Evolutionary conservation across 2,888 invertebrate species (phyloP).

Genomic region (Allygus modestus): DNA sequence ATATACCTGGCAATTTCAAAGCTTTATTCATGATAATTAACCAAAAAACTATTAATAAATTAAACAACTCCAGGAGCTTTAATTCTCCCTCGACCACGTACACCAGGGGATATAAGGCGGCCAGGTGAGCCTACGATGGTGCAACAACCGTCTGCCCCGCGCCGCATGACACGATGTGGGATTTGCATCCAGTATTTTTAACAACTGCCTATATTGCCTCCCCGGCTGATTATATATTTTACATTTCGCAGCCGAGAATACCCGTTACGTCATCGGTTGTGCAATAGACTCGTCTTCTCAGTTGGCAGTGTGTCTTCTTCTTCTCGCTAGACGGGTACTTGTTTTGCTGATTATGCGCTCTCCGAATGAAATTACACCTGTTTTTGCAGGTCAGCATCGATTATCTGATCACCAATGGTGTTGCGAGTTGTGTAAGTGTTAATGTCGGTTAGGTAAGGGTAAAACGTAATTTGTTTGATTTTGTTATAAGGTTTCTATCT

Average conservation of each 20-base stretch:
- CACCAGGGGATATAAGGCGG: no score
- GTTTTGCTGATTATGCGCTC: constrained; percentile 8
- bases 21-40: no score
- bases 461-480: no score
- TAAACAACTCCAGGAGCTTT: no score
- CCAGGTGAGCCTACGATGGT: no score
- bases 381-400: background rate
- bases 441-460: no score
- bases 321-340: background rate
- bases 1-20: no score
- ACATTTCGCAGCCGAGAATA: constrained; percentile 37
- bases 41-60: no score
- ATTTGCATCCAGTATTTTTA: constrained; percentile 18
- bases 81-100: no score
- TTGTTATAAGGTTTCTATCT: no score
- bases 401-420: background rate
- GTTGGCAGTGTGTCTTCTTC: background rate
- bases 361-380: constrained; percentile 7
- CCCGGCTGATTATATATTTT: constrained; percentile 36
- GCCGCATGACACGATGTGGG: background rate
- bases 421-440: background rate
- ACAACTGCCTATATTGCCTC: background rate
- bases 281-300: constrained; percentile 20
- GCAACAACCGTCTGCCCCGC: no score
- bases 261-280: background rate